Base-by-base conservation (phyloP, 1,140 invertebrate species). In the Caenorhabditis tropicalis region DNA sequence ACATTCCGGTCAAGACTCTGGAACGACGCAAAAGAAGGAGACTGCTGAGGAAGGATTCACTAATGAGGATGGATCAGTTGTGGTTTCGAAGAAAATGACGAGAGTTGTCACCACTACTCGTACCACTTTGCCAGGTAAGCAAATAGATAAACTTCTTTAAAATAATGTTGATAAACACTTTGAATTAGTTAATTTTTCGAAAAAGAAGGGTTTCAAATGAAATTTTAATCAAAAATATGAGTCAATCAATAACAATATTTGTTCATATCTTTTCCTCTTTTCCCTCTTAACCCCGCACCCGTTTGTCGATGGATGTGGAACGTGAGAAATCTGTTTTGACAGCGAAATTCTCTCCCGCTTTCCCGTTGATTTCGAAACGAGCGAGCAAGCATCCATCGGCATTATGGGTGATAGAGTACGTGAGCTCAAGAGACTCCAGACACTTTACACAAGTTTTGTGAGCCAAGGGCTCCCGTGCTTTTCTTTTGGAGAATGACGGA, bases 81-180 rank as follows among this genome's bases (percentile, higher is more conserved):
- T 89, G 27, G 88, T 89, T 24, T 89, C 88, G 27, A 89, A 89
- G 80, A 89, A 88, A 83, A 89, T 89, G 88, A 89, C 88, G 15
- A 86, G 88, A 46, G 86, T 89, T 53, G 88, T 89, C 65, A 89
- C 88, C 9, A 89, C 88, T 12, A 89, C 89, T 27, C 87, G 87
- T 49, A 89, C 88, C 48, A 84, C 87, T 56, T 82, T 87, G 33
- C 88, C 88, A 83, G 88, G 88, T 88, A 74, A 65, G n/a, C n/a
- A n/a, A n/a, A n/a, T n/a, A n/a, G n/a, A n/a, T n/a, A n/a, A n/a
- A n/a, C n/a, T n/a, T n/a, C n/a, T n/a, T n/a, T n/a, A n/a, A n/a
- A n/a, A n/a, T n/a, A n/a, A n/a, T n/a, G n/a, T n/a, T n/a, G n/a
- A n/a, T n/a, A n/a, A n/a, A n/a, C n/a, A n/a, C n/a, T n/a, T n/a